Conservation (phyloP, 2,797 vertebrate genomes). For the Sparus aurata region DNA sequence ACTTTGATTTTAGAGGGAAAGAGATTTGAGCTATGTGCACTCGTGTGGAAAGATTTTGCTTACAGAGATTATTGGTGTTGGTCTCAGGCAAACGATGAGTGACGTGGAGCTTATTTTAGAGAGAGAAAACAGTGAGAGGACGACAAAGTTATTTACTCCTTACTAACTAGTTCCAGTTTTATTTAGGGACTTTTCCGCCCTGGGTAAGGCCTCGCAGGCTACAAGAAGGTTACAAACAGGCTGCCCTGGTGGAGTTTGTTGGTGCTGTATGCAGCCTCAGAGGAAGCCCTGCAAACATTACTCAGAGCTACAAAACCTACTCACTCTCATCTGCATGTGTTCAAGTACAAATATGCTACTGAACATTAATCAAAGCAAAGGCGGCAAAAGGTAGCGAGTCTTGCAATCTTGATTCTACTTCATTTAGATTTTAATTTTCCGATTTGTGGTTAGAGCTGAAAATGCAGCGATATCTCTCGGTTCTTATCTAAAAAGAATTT, state of each 20-base stretch:
- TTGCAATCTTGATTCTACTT: neutral
- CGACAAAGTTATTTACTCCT: neutral
- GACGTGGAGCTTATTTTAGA: neutral
- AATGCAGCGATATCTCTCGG: neutral
- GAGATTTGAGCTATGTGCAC: neutral
- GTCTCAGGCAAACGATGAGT: neutral
- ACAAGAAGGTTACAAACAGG: neutral
- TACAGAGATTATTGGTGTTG: neutral
- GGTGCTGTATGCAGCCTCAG: neutral
- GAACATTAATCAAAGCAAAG: neutral
- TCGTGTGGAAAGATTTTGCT: neutral
- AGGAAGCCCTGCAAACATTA: neutral
- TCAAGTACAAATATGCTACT: neutral
- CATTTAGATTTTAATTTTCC: neutral
- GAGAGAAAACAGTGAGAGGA: neutral
- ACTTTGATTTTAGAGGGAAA: conserved; percentile 16
- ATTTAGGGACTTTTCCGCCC: neutral
- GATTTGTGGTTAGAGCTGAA: neutral
- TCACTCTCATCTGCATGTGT: neutral
- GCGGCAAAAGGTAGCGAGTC: neutral
- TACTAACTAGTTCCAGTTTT: neutral
- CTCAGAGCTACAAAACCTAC: neutral
- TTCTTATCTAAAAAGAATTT: neutral
- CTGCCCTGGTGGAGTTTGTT: neutral
- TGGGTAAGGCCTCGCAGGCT: neutral